Evolutionary conservation across 1,140 invertebrate species (phyloP).

Genomic region (Aphelenchoides fujianensis): DNA sequence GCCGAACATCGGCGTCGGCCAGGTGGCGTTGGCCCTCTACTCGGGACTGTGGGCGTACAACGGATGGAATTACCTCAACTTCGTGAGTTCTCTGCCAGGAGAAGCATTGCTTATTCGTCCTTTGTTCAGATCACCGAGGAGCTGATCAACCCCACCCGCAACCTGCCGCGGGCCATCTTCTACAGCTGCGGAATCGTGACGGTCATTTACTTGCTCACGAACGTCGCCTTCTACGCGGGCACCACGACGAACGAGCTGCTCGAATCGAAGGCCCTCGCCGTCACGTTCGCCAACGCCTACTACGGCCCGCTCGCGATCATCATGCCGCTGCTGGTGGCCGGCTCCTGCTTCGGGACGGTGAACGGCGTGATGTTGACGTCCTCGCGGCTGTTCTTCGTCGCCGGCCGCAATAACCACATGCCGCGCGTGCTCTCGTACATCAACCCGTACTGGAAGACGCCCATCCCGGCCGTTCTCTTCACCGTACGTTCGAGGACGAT

Average conservation of each 20-base stretch:
- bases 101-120: no score
- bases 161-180: constrained; percentile 88
- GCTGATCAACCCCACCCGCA: constrained; percentile 90
- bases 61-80: constrained; percentile 76
- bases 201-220: constrained; percentile 87
- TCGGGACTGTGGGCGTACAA: constrained; percentile 99
- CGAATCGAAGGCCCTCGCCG: constrained; percentile 89
- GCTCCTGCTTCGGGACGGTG: constrained; percentile 96
- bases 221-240: constrained; percentile 93
- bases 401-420: constrained; percentile 62
- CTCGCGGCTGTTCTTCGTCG: constrained; percentile 68
- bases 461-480: constrained; percentile 60
- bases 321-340: constrained; percentile 93
- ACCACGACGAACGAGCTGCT: constrained; percentile 80
- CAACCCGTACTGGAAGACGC: constrained; percentile 56
- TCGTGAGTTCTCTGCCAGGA: constrained; percentile 98
- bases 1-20: constrained; percentile 70
- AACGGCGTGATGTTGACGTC: constrained; percentile 97
- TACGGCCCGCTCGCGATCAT: constrained; percentile 89
- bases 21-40: constrained; percentile 92
- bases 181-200: constrained; percentile 93
- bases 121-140: constrained; percentile 69
- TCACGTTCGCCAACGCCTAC: constrained; percentile 86
- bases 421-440: constrained; percentile 58
- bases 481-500: constrained; percentile 61